phyloP scores from a whole-genome alignment of 2,113 vertebrate genomes.

The Cololabis saira region DNA sequence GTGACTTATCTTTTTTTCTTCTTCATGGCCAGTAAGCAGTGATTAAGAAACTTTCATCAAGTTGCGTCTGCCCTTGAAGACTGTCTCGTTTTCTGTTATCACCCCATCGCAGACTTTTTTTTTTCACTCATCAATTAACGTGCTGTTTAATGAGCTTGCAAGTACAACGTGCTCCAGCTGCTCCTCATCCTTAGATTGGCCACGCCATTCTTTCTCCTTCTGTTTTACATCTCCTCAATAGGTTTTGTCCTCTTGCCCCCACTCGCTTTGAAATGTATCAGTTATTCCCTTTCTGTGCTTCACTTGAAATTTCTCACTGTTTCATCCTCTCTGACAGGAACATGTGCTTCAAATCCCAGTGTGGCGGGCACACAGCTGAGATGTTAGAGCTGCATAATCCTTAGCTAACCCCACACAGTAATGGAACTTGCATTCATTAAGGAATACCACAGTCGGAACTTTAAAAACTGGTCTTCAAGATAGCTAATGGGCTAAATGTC shows the following conservation, averaged over 20 bases:
- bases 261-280: slow-evolving; percentile 26
- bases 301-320: slow-evolving; percentile 29
- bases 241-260: slow-evolving; percentile 43
- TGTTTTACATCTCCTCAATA: slow-evolving; percentile 31
- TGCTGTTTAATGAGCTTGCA: slow-evolving; percentile 62
- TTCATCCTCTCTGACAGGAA: slow-evolving; percentile 21
- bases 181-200: slow-evolving; percentile 35
- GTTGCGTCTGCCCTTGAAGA: slow-evolving; percentile 57
- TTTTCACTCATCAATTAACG: slow-evolving; percentile 50
- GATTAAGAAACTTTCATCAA: slow-evolving; percentile 61
- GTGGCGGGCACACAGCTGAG: not conserved
- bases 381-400: not conserved
- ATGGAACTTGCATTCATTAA: not conserved
- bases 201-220: not conserved
- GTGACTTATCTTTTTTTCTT: slow-evolving; percentile 50
- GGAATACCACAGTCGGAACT: slow-evolving; percentile 1
- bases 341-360: slow-evolving; percentile 1
- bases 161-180: slow-evolving; percentile 25
- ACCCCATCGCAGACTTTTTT: slow-evolving; percentile 8
- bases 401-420: not conserved
- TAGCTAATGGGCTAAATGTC: not conserved
- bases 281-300: slow-evolving; percentile 29
- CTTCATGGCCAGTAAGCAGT: slow-evolving; percentile 18
- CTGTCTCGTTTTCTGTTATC: slow-evolving; percentile 15
- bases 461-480: not conserved